Percentiles rank a stretch among this genome's conserved stretches.
Evolutionary conservation across 2,797 vertebrate species (phyloP).

Genomic region (Lutjanus argentimaculatus): DNA sequence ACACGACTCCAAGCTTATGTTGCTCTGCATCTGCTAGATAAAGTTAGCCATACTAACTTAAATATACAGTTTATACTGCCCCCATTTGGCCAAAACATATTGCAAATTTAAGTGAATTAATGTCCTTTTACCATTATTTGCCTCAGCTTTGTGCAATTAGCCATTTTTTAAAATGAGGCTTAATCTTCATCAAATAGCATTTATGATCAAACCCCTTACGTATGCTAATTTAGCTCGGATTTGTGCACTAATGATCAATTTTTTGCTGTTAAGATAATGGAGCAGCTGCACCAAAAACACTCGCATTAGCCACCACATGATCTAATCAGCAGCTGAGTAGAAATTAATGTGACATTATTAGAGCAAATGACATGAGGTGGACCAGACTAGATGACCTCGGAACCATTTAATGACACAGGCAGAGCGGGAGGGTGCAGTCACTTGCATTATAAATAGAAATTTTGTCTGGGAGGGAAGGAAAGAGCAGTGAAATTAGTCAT

Average conservation of each 20-base stretch:
- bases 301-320: not conserved
- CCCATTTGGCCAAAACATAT: not conserved
- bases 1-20: not conserved
- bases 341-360: conserved; percentile 51
- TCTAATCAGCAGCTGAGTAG: conserved; percentile 32
- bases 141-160: not conserved
- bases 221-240: not conserved
- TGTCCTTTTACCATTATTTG: not conserved
- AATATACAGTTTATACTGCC: conserved; percentile 5
- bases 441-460: conserved; percentile 17
- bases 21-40: not conserved
- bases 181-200: not conserved
- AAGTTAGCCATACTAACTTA: not conserved
- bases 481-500: not conserved
- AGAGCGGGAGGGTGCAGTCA: not conserved
- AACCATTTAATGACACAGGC: conserved; percentile 14
- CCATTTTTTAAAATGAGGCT: conserved; percentile 1
- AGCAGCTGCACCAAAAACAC: conserved; percentile 28
- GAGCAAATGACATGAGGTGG: conserved; percentile 34
- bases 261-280: conserved; percentile 20
- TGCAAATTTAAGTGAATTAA: not conserved
- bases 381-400: conserved; percentile 21
- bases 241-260: not conserved
- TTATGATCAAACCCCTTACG: not conserved
- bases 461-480: not conserved